These are phyloP conservation scores for Eulemur mongoz DNA, from an alignment of 2,797 vertebrate species.

Conservation along the genomic window DNA sequence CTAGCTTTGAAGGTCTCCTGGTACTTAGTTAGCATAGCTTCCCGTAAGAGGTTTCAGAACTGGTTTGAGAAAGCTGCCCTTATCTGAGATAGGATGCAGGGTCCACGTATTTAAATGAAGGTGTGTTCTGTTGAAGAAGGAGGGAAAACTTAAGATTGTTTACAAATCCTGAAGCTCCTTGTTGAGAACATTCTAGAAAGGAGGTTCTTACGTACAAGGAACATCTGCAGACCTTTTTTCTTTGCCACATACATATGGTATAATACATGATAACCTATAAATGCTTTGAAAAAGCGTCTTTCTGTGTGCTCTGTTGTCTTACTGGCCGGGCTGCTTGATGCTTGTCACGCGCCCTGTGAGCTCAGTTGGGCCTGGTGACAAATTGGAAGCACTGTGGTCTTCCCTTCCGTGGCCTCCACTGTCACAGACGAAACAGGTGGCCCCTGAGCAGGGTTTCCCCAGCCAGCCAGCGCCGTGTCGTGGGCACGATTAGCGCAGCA, in stretches of 20 bases:
- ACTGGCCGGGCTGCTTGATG: fast-evolving
- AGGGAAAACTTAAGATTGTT: not conserved
- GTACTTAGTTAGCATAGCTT: not conserved
- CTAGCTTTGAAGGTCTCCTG: not conserved
- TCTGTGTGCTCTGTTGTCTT: not conserved
- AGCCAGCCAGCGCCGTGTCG: fast-evolving
- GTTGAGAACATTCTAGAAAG: slow-evolving; percentile 52
- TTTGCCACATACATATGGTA: fast-evolving
- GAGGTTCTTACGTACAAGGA: not conserved
- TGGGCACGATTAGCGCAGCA: not conserved
- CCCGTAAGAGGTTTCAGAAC: not conserved
- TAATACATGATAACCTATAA: fast-evolving
- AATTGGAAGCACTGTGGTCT: fast-evolving
- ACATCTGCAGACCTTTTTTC: not conserved
- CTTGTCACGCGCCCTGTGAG: too few relatives aligned
- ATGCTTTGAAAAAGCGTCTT: fast-evolving
- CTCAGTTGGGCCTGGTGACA: fast-evolving
- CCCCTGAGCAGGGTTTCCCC: fast-evolving
- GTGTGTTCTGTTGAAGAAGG: not conserved
- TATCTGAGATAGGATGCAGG: not conserved
- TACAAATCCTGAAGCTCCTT: slow-evolving; percentile 26
- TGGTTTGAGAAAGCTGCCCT: not conserved
- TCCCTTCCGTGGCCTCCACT: not conserved
- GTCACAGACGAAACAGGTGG: not conserved
- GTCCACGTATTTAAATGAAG: slow-evolving; percentile 10